Base-by-base conservation (phyloP, 64 coral and sea anemone genomes). In the Montipora efflorescens region DNA sequence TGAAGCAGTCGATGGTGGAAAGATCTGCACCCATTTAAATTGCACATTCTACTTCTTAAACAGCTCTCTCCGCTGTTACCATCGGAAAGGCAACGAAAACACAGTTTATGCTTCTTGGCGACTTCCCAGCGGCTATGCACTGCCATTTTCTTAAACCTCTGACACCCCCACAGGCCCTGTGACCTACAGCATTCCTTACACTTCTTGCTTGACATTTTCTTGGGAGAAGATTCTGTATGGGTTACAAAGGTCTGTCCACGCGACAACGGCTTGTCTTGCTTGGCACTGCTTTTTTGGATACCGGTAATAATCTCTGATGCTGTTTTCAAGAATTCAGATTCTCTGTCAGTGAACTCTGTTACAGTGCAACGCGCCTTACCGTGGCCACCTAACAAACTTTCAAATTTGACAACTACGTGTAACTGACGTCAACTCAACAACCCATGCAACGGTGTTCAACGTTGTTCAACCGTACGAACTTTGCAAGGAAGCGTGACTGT, bases 301-400 rank as follows among this genome's bases (percentile, higher is more conserved):
- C 59, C 92, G 25, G 61, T 19, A 8, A 69, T 44, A n/a, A 82
- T 93, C 44, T 93, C 91, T 47, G 91, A 86, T 7, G 91, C 74
- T 59, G 74, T 79, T 13, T 87, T 95, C 16, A 67, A 61, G 59
- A 95, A 90, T 55, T 95, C 80, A 21, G 66, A 87, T 67, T 95
- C 90, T 89, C 28, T 36, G 28, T 36, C 28, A 36, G 1, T 36
- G 28, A 36, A 36, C 28, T 36, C 28, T 36, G 28, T 36, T 36
- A 36, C 28, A 36, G 28, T 36, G 28, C 28, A 36, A 36, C 28
- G 28, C 28, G 28, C 28, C 28, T 36, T 36, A 36, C 28, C 28
- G 28, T 36, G 1, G 28, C 28, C 28, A 36, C 28, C 28, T 36
- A 36, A 36, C 28, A 36, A 36, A 36, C 28, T 36, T 36, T 36